Percentiles rank a stretch among this genome's conserved stretches.
Evolutionary conservation across 2,797 vertebrate genomes (phyloP).

Genomic region (Gallinago stenura): DNA sequence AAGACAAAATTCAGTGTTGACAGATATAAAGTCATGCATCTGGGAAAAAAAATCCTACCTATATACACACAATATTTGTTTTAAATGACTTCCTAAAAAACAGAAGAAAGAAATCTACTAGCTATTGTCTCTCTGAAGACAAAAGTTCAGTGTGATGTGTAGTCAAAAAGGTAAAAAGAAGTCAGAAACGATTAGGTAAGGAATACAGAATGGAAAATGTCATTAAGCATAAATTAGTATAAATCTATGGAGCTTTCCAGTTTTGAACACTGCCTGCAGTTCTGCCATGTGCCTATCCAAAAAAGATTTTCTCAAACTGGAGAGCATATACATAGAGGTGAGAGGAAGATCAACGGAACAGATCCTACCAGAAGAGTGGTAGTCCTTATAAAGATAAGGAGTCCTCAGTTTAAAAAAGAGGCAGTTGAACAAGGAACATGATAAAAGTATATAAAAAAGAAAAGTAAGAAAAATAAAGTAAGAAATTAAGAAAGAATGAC

Average conservation of each 20-base stretch:
- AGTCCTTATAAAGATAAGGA: not conserved
- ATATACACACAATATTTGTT: not conserved
- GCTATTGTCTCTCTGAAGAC: not conserved
- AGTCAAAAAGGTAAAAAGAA: not conserved
- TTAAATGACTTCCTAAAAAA: not conserved
- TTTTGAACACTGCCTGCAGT: not conserved
- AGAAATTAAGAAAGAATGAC: not conserved
- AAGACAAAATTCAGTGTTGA: not conserved
- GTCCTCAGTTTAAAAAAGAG: not conserved
- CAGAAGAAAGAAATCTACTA: not conserved
- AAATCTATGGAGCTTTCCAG: not conserved
- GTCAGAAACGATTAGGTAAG: not conserved
- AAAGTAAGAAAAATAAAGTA: not conserved
- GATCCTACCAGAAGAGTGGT: not conserved
- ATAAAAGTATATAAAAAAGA: not conserved
- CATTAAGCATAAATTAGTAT: not conserved
- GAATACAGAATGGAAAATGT: not conserved
- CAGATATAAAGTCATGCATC: not conserved
- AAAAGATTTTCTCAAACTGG: not conserved
- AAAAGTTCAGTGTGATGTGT: not conserved
- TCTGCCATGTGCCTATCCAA: not conserved
- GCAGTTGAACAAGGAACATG: not conserved
- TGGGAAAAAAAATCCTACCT: not conserved
- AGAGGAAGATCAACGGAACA: not conserved
- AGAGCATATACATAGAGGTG: not conserved